Base-by-base conservation (phyloP, 1,140 invertebrate species). In the Chlorops oryzae region DNA sequence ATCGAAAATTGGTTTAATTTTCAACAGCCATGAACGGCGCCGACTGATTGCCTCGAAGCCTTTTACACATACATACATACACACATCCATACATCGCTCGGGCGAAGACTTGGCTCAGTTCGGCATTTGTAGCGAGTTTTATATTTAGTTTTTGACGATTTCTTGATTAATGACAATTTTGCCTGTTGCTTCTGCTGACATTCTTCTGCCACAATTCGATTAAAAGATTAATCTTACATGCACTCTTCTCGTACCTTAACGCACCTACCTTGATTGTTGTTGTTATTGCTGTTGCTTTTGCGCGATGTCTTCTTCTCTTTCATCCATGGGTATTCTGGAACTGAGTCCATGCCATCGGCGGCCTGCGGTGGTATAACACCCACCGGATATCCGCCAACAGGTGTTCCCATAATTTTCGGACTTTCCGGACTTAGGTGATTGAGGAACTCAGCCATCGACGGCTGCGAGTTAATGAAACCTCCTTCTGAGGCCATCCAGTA, bases 311-410 rank as follows among this genome's bases (percentile, higher is more conserved):
- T 96, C 78, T 96, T 96, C 74, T 96, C 92, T 71, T 95, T 95
- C 92, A 96, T 95, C 92, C 92, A 96, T 1, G 92, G 90, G 72
- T 93, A 96, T 64, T 95, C 91, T 18, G 90, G 89, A 41, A 93
- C 87, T 68, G 78, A 69, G 78, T 79, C 42, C 81, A 81, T 64
- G 81, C 84, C 73, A 78, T 79, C 45, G 81, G 63, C 63, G 75
- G 59, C 74, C 80, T 75, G 64, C 43, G 64, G 61, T 46, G 65
- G 47, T 15, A 23, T 58, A 67, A 61, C 59, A 61, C 63, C 75
- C 61, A 67, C 77, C 66, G 63, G 82, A 63, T 74, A 78, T 73
- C 64, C 58, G 27, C 42, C 59, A 35, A 61, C 65, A 72, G 65
- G 58, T 64, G 67, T 53, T 59, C 57, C 60, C 70, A 69, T 60